Conservation (phyloP, 2,888 invertebrate genomes). For the Heteromurus nitidus region DNA sequence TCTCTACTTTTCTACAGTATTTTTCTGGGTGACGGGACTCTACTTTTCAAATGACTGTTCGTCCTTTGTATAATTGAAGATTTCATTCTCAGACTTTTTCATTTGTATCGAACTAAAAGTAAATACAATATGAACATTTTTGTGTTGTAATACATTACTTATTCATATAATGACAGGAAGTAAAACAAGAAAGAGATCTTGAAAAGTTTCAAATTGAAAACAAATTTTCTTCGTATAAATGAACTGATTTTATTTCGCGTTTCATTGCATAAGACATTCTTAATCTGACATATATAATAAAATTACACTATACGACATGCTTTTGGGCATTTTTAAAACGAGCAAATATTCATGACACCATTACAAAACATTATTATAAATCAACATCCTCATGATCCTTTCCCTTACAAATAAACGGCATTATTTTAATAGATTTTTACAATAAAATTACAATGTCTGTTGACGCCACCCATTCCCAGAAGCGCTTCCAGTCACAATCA, state of each 20-base stretch:
- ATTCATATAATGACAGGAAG: conserved; percentile 63
- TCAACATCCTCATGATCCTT: neutral
- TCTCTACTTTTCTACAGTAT: conserved; percentile 74
- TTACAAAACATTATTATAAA: neutral
- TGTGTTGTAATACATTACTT: conserved; percentile 65
- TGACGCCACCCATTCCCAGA: neutral
- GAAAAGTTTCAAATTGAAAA: conserved; percentile 43
- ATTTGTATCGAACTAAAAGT: conserved; percentile 66
- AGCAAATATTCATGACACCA: neutral
- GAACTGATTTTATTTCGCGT: neutral
- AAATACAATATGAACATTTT: conserved; percentile 65
- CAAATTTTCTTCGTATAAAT: neutral
- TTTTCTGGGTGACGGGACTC: conserved; percentile 73
- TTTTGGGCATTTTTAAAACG: neutral
- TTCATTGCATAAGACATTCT: neutral
- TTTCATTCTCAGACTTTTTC: conserved; percentile 65
- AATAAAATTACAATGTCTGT: neutral
- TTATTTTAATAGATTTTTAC: neutral
- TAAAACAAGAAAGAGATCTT: conserved; percentile 54
- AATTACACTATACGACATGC: neutral
- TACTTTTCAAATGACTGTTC: conserved; percentile 60
- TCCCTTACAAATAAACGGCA: neutral
- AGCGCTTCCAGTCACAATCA: neutral
- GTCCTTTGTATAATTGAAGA: conserved; percentile 65
- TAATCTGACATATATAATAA: neutral